phyloP scores from a whole-genome alignment of 2,888 invertebrate genomes.

The Drosophila anceps region DNA sequence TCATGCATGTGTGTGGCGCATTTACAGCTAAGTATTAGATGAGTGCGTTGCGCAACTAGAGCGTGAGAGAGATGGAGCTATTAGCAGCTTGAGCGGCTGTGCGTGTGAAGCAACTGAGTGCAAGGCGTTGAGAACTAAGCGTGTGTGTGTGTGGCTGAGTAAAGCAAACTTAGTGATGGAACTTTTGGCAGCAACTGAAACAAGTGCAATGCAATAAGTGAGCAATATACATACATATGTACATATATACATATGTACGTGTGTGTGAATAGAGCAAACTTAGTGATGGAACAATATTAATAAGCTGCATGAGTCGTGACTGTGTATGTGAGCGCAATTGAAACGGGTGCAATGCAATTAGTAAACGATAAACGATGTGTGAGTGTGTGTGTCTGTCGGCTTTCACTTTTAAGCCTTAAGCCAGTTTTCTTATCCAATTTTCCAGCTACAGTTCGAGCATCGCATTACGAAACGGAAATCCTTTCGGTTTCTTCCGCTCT shows the following conservation, averaged over 20 bases:
- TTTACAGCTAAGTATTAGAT: neutral
- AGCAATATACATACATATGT: too few species aligned
- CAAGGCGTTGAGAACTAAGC: neutral
- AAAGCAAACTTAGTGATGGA: too few species aligned
- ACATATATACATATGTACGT: neutral
- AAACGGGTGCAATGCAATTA: neutral
- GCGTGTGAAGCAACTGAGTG: neutral
- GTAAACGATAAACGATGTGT: neutral
- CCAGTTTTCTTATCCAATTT: slow-evolving; percentile 57
- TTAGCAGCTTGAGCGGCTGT: neutral
- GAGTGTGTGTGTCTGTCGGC: slow-evolving; percentile 49
- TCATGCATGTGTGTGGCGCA: too few species aligned
- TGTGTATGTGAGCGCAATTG: neutral
- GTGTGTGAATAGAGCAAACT: neutral
- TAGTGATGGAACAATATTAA: neutral
- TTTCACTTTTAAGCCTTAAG: slow-evolving; percentile 71
- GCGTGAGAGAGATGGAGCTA: neutral
- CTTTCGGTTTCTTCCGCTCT: slow-evolving; percentile 78
- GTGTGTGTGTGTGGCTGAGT: too few species aligned
- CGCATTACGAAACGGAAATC: slow-evolving; percentile 81
- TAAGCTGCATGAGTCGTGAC: neutral
- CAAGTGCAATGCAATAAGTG: too few species aligned
- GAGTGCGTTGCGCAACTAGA: neutral
- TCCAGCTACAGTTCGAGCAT: slow-evolving; percentile 45
- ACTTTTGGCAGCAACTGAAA: neutral